Percentiles rank a stretch among this genome's conserved stretches.
Conservation (phyloP, 1,140 invertebrate species). For the Drosophila gunungcola region DNA sequence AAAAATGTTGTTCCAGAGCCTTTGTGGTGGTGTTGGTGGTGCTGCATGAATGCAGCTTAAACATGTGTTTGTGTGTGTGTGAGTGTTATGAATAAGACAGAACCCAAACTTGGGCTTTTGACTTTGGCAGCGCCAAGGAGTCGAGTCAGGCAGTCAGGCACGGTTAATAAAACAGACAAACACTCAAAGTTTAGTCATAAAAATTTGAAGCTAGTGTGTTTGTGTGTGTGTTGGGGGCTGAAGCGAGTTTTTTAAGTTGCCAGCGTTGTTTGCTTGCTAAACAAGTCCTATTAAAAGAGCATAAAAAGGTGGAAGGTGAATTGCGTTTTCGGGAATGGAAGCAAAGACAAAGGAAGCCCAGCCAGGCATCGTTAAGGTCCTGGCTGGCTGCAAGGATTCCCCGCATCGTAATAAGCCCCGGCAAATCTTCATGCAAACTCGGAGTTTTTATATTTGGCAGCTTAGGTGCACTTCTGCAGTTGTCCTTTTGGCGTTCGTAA, state of each 20-base stretch:
- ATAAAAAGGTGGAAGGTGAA: constrained; percentile 74
- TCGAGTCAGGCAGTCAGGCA: constrained; percentile 38
- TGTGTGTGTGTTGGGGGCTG: constrained; percentile 10
- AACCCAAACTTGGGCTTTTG: constrained; percentile 64
- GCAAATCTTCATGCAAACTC: constrained; percentile 51
- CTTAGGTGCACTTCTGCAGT: constrained; percentile 77
- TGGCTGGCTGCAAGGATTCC: constrained; percentile 17
- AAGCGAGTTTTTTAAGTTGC: constrained; percentile 69
- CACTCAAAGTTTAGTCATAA: constrained; percentile 83
- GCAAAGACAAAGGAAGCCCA: constrained; percentile 13
- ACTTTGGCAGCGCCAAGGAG: constrained; percentile 40
- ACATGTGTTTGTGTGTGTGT: constrained; percentile 40
- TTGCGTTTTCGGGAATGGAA: constrained; percentile 29
- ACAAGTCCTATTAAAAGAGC: constrained; percentile 81
- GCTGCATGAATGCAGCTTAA: constrained; percentile 39
- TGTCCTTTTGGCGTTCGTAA: constrained; percentile 64
- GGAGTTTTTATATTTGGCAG: constrained; percentile 57
- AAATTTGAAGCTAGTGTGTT: constrained; percentile 62
- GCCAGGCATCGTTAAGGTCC: constrained; percentile 60
- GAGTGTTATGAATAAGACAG: constrained; percentile 72
- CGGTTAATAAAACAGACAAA: constrained; percentile 84
- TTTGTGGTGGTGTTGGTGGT: neutral
- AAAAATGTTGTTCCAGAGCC: constrained; percentile 31
- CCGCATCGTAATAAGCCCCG: constrained; percentile 51
- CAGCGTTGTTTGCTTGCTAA: constrained; percentile 79